Conservation (phyloP, 37 sponge, comb jelly and placozoan genomes). For the Ephydatia muelleri region DNA sequence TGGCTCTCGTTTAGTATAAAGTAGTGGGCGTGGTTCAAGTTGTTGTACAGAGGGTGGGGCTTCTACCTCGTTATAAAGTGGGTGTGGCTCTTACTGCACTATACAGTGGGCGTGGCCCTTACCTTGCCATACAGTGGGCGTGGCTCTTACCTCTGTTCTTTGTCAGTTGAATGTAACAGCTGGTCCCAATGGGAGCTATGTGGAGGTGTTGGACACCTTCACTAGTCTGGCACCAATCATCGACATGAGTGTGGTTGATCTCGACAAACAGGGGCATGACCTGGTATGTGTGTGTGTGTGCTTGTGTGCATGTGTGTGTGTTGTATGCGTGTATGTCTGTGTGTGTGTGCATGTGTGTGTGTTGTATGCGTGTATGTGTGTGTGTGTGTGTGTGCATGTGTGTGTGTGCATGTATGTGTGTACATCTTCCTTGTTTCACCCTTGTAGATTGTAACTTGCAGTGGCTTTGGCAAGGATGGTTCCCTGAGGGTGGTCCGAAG, state of each 20-base stretch:
- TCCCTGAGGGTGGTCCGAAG: conserved; percentile 82
- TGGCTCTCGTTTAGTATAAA: too few species aligned
- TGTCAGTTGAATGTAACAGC: conserved; percentile 23
- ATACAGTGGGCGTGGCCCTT: too few species aligned
- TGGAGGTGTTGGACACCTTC: conserved; percentile 84
- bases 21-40: too few species aligned
- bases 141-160: too few species aligned
- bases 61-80: too few species aligned
- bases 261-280: conserved; percentile 89
- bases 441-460: conserved; percentile 86
- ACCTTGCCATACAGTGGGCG: too few species aligned
- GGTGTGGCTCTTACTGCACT: too few species aligned
- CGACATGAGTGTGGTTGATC: conserved; percentile 92
- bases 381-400: conserved; percentile 1
- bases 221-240: conserved; percentile 81
- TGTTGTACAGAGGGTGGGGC: too few species aligned
- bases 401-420: neutral
- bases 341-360: neutral
- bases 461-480: conserved; percentile 81
- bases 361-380: neutral
- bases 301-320: neutral
- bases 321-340: neutral
- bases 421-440: neutral
- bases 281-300: conserved; percentile 43
- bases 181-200: conserved; percentile 51